A percentile compares a stretch with the other conserved stretches of the same genome.
Evolutionary conservation across 1,140 invertebrate species (phyloP).

Genomic region (Homarus americanus): DNA sequence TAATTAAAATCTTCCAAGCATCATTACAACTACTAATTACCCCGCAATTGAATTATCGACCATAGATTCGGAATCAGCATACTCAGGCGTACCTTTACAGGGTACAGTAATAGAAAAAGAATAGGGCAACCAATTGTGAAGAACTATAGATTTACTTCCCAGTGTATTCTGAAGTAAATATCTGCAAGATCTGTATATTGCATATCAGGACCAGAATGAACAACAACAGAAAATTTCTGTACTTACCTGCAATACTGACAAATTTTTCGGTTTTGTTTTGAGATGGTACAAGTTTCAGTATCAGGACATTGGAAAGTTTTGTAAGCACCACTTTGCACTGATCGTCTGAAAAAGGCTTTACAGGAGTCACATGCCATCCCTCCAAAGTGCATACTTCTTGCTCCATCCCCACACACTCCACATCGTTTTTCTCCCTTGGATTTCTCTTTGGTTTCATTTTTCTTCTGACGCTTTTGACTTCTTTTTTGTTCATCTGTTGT

Average conservation of each 20-base stretch:
- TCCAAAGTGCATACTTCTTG: slow-evolving; percentile 75
- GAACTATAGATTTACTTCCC: neutral
- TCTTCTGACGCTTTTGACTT: slow-evolving; percentile 42
- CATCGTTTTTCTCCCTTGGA: slow-evolving; percentile 59
- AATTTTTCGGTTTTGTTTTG: slow-evolving; percentile 76
- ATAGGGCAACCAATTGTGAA: too few species aligned
- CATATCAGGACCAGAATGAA: too few species aligned
- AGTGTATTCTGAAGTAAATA: too few species aligned
- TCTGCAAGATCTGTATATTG: too few species aligned
- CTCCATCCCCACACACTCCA: slow-evolving; percentile 74
- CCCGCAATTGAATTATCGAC: too few species aligned
- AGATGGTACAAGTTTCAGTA: slow-evolving; percentile 77
- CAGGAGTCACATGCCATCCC: slow-evolving; percentile 76
- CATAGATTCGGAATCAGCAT: too few species aligned
- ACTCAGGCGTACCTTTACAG: too few species aligned
- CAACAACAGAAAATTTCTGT: neutral
- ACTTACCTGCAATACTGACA: slow-evolving; percentile 76
- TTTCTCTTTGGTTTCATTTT: slow-evolving; percentile 55
- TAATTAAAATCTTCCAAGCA: too few species aligned
- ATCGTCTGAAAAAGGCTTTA: slow-evolving; percentile 77
- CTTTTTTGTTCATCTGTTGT: slow-evolving; percentile 34
- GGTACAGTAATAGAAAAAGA: too few species aligned
- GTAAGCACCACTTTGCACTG: slow-evolving; percentile 77
- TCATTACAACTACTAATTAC: too few species aligned
- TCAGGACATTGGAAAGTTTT: slow-evolving; percentile 77